These are phyloP conservation scores for Mus minutoides DNA, from an alignment of 2,797 vertebrate species.

Conservation along the genomic window DNA sequence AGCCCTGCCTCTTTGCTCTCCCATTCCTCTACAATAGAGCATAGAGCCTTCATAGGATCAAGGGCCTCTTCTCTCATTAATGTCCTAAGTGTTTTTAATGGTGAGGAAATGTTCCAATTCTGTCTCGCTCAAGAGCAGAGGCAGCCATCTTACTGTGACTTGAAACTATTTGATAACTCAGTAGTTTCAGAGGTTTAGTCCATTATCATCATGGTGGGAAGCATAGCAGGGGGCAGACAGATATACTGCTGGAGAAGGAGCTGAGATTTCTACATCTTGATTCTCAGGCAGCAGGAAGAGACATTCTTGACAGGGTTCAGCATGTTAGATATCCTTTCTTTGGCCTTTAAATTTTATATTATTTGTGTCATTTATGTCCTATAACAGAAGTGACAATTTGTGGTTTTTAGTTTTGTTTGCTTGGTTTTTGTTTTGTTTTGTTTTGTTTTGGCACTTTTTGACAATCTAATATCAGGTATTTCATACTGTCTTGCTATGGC, in stretches of 20 bases:
- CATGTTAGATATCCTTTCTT: background rate
- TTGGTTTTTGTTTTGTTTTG: background rate
- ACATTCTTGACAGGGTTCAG: background rate
- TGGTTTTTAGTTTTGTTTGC: background rate
- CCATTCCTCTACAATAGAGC: no score
- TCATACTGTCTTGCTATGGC: constrained; percentile 97
- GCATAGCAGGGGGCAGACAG: background rate
- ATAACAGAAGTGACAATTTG: constrained; percentile 98
- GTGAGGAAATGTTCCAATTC: background rate
- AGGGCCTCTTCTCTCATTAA: no score
- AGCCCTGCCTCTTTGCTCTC: no score
- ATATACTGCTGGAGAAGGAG: background rate
- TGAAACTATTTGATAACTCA: background rate
- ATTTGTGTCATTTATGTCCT: constrained; percentile 99
- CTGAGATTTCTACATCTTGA: background rate
- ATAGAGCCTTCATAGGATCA: no score
- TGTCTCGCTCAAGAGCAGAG: background rate
- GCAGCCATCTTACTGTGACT: background rate
- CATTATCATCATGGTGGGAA: background rate
- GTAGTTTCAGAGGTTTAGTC: background rate
- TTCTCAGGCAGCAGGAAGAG: background rate
- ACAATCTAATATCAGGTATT: constrained; percentile 99
- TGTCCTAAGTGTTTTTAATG: background rate
- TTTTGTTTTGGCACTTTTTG: constrained; percentile 96
- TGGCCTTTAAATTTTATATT: constrained; percentile 99